A percentile compares a stretch with the other conserved stretches of the same genome.
These are phyloP conservation scores for fruit fly (Drosophila melanogaster) DNA, from an alignment of 1,140 invertebrate species.

Conservation along the genomic window Release_6_plus_ISO1_MT NT_037436.4:10178501-10179000, in stretches of 20 bases:
- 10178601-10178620: conserved; percentile 22
- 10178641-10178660: conserved; percentile 23
- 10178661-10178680: conserved; percentile 45
- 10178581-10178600: conserved; percentile 44
- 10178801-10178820: conserved; percentile 1
- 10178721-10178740: conserved; percentile 3
- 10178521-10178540: conserved; percentile 42
- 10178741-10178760: not conserved
- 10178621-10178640: conserved; percentile 6
- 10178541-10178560: conserved; percentile 16
- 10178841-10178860: not conserved
- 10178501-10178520: conserved; percentile 20
- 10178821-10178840: conserved; percentile 24
- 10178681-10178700: conserved; percentile 29
- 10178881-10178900: conserved; percentile 18
- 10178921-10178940: conserved; percentile 10
- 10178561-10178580: conserved; percentile 54
- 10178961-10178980: not conserved
- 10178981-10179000: no score
- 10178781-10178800: not conserved
- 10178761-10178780: not conserved
- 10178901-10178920: conserved; percentile 19
- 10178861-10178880: conserved; percentile 8
- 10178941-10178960: not conserved
- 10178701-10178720: conserved; percentile 16